Conservation (phyloP, 2,888 invertebrate species). For the Empis livida region DNA sequence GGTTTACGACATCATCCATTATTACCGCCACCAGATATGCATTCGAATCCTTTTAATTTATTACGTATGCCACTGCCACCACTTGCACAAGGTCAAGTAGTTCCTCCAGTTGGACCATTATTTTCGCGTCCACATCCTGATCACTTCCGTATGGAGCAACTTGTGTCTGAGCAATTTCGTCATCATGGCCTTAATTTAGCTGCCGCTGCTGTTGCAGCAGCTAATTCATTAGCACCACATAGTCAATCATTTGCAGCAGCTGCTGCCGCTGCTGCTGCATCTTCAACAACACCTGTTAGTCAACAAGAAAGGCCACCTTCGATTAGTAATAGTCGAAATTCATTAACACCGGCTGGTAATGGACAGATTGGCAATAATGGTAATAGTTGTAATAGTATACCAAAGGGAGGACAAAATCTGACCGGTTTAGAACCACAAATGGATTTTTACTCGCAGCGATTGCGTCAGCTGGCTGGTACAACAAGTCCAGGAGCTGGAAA, state of each 20-base stretch:
- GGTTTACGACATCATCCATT: slow-evolving; percentile 53
- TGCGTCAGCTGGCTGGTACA: slow-evolving; percentile 91
- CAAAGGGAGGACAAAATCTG: neutral
- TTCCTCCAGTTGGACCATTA: slow-evolving; percentile 54
- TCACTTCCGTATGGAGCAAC: slow-evolving; percentile 72
- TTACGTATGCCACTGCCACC: slow-evolving; percentile 66
- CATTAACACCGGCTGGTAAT: slow-evolving; percentile 25
- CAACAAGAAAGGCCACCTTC: slow-evolving; percentile 39
- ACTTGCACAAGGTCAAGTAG: slow-evolving; percentile 52
- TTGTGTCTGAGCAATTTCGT: slow-evolving; percentile 70
- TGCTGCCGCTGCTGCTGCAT: slow-evolving; percentile 20
- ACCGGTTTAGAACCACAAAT: slow-evolving; percentile 63
- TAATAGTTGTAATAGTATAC: neutral
- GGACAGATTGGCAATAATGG: too few relatives aligned
- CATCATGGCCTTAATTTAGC: slow-evolving; percentile 66
- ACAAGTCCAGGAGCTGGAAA: slow-evolving; percentile 80
- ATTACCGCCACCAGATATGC: slow-evolving; percentile 58
- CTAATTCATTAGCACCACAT: slow-evolving; percentile 46
- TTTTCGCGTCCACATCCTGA: slow-evolving; percentile 69
- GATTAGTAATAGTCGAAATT: slow-evolving; percentile 32
- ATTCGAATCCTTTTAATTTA: slow-evolving; percentile 59
- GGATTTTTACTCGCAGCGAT: slow-evolving; percentile 99
- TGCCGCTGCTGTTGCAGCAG: slow-evolving; percentile 56
- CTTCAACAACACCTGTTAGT: slow-evolving; percentile 29
- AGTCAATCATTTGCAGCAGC: slow-evolving; percentile 42